These are phyloP conservation scores for Nephila pilipes DNA, from an alignment of 1,140 invertebrate species.

Conservation along the genomic window DNA sequence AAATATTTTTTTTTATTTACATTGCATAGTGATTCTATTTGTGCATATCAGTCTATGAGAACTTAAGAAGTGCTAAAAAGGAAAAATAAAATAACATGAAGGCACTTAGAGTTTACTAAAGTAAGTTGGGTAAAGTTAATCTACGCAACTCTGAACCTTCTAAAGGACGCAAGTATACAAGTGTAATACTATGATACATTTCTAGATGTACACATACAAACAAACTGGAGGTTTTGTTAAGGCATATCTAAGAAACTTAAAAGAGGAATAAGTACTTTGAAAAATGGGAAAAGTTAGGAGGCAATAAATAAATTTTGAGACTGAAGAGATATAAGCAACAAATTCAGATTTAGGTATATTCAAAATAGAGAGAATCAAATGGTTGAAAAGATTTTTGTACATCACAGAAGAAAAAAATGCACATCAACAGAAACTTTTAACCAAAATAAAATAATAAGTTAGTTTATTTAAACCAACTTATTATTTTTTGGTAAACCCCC, in stretches of 20 bases:
- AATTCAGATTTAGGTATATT: not conserved
- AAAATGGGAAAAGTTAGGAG: not conserved
- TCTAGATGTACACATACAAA: not conserved
- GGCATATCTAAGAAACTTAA: not conserved
- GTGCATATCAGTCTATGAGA: not conserved
- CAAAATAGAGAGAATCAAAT: too few species aligned
- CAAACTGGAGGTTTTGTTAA: not conserved
- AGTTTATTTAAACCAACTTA: too few species aligned
- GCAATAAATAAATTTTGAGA: not conserved
- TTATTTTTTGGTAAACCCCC: too few species aligned
- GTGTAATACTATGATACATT: not conserved
- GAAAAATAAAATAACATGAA: not conserved
- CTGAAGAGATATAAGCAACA: not conserved
- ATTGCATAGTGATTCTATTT: not conserved
- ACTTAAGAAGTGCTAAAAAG: not conserved
- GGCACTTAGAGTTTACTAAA: not conserved
- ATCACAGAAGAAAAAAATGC: too few species aligned
- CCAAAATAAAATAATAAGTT: too few species aligned
- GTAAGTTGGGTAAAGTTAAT: not conserved
- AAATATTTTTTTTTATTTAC: too few species aligned
- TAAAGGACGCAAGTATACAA: not conserved
- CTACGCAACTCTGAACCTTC: not conserved
- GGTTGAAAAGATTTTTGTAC: too few species aligned
- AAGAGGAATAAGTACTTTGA: not conserved
- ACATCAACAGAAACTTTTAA: too few species aligned